Percentiles rank a stretch among this genome's conserved stretches.
Conservation (phyloP, 2,113 vertebrate species). For the Catharus minimus region DNA sequence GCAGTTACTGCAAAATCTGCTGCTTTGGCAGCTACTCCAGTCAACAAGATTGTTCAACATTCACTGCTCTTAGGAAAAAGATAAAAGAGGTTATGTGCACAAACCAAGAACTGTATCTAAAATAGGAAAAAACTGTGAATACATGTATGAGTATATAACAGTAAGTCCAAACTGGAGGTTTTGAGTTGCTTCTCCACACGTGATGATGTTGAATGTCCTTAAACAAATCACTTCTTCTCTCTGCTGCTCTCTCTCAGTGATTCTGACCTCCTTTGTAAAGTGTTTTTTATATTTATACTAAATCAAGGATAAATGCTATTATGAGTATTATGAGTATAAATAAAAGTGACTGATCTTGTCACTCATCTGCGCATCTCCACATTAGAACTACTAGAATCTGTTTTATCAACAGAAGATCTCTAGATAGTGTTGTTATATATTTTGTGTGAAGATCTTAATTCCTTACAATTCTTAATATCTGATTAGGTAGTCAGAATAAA, state of each 20-base stretch:
- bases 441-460: neutral
- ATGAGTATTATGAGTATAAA: neutral
- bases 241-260: neutral
- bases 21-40: neutral
- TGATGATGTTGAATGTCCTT: neutral
- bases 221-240: neutral
- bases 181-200: accelerated
- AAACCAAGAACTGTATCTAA: neutral
- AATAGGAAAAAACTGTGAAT: neutral
- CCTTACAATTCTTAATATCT: neutral
- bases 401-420: neutral
- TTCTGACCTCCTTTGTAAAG: neutral
- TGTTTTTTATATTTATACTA: neutral
- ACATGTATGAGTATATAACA: neutral
- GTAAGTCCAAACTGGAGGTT: neutral
- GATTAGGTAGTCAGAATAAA: neutral
- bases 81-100: neutral
- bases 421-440: accelerated
- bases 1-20: neutral
- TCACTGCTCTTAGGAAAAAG: neutral
- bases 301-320: neutral
- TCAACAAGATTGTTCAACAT: neutral
- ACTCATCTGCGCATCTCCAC: neutral
- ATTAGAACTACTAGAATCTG: neutral
- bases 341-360: neutral